Base-by-base conservation (phyloP, 2,888 invertebrate species). In the Melipona beecheii region DNA sequence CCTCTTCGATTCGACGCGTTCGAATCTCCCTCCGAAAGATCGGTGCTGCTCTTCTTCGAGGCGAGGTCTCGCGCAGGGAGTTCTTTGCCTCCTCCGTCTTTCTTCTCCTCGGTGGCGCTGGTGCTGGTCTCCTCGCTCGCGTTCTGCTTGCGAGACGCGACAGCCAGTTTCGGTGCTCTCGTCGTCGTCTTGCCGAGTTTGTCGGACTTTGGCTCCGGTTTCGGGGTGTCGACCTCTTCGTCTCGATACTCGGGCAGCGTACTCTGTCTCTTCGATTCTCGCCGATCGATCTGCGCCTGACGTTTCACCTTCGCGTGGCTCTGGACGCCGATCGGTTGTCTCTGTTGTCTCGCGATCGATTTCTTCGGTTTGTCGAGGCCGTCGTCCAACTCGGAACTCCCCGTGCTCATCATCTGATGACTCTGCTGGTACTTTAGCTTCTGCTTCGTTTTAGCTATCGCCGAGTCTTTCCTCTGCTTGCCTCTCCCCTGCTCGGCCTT, bases 381-480 rank as follows among this genome's bases (percentile, higher is more conserved):
- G 17, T 93, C 92, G 5, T 93, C 92, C 13, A 90, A 81, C 62
- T 93, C 93, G 1, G 92, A 93, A 76, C 92, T 93, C 27, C 89
- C 93, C 0, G 93, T 91, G 64, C 92, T 93, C 15, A 89, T 85
- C 0, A 87, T 84, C 24, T 90, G 91, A 11, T 90, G 91, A 11
- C 78, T 73, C 75, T 88, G 86, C n/a, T 91, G 91, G 56, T 93
- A 91, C 9, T 89, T 89, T 36, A 90, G 78, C 65, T 91, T 90
- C 58, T 88, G 88, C n/a, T 78, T 76, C 43, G 83, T 82, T 24
- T 85, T 88, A 1, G 85, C 75, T 2, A 84, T 76, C 2, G 78
- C 73, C 4, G 86, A 68, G 21, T 90, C 88, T 24, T 86, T 87
- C 21, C 78, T 76, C 43, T 81, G 84, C 31, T 65, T 78, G 11